Evolutionary conservation across 2,888 invertebrate genomes (phyloP).

Genomic region (Apomyelois bistriatella): DNA sequence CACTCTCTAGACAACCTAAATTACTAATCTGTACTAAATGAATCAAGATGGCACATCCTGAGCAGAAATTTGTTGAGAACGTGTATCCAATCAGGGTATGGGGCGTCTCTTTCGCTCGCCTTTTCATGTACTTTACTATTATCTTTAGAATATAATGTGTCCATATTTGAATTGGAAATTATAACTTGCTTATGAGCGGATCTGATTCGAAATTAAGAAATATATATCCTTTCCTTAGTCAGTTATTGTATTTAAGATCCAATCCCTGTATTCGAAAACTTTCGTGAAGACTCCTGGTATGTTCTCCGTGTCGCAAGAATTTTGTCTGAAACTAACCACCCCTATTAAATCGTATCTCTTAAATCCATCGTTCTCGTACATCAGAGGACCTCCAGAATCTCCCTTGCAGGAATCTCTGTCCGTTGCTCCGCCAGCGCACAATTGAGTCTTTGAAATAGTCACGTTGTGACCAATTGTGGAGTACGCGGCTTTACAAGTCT

Average conservation of each 20-base stretch:
- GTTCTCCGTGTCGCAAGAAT: constrained; percentile 76
- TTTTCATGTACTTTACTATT: no score
- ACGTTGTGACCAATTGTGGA: not conserved
- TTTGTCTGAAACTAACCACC: constrained; percentile 82
- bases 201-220: no score
- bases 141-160: no score
- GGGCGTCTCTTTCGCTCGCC: no score
- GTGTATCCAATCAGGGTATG: no score
- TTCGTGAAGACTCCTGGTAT: constrained; percentile 83
- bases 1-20: no score
- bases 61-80: no score
- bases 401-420: constrained; percentile 81
- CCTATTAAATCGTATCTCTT: constrained; percentile 56
- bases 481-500: constrained; percentile 32
- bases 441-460: constrained; percentile 33
- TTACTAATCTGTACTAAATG: no score
- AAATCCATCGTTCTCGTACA: constrained; percentile 50
- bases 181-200: no score
- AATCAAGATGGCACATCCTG: no score
- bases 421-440: constrained; percentile 80
- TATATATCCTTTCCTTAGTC: no score
- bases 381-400: constrained; percentile 83
- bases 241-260: constrained; percentile 61
- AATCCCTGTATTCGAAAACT: constrained; percentile 75
- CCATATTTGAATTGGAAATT: no score